Evolutionary conservation across 2,113 vertebrate genomes (phyloP), one percentile per base, ranked within the genome.

Genomic region (Paedocypris sp.): DNA sequence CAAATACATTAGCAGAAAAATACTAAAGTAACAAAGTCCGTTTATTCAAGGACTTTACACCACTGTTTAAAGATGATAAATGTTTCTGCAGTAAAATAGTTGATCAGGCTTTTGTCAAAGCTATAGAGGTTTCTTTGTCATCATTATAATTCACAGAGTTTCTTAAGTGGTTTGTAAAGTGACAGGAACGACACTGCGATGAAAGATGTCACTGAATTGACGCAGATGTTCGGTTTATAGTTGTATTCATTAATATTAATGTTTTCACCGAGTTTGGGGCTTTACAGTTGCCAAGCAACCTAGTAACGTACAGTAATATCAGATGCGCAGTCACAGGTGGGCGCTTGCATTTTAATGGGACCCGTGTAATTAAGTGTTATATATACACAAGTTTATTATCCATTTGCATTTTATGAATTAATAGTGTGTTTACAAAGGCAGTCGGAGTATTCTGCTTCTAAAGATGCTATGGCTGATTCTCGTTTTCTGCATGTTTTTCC

Each of bases 401-500:
- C 8, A 39, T 7, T 7, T 39, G 0, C n/a, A n/a, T n/a, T n/a
- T n/a, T n/a, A n/a, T n/a, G n/a, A n/a, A n/a, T n/a, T n/a, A n/a
- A n/a, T n/a, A n/a, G n/a, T n/a, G n/a, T n/a, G n/a, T n/a, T n/a
- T n/a, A n/a, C n/a, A n/a, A n/a, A n/a, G n/a, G n/a, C n/a, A n/a
- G n/a, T n/a, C n/a, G n/a, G n/a, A n/a, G n/a, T n/a, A n/a, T n/a
- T 29, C 7, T 10, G 33, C 8, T 25, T 52, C 3, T 25, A 38
- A 26, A 54, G 1, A 54, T 54, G 25, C 8, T 26, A 41, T 28
- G 12, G 22, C 35, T 12, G 13, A 33, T 11, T 67, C 49, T 73
- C 57, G 69, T 76, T 73, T 75, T 54, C 66, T 69, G 49, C 48
- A 73, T 50, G 54, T 73, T 67, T 60, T 59, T 26, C 67, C 69